These are phyloP conservation scores for Apteryx owenii DNA, from an alignment of 2,113 vertebrate genomes.

Conservation along the genomic window DNA sequence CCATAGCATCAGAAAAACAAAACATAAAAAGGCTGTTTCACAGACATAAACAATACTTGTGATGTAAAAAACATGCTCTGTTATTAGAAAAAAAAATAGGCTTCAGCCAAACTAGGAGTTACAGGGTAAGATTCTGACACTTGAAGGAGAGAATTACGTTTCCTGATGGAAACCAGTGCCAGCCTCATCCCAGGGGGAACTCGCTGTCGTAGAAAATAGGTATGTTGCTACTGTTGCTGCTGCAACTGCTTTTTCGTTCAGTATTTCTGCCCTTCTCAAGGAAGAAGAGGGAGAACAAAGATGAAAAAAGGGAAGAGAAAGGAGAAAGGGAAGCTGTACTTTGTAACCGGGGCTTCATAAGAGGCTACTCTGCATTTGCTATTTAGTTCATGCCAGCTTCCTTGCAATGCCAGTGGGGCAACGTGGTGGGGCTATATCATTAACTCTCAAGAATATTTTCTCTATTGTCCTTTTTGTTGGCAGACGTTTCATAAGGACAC, in stretches of 20 bases:
- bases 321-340: not conserved
- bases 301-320: not conserved
- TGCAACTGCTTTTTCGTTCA: not conserved
- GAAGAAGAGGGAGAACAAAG: not conserved
- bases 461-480: not conserved
- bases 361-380: not conserved
- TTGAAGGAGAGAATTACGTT: not conserved
- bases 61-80: slow-evolving; percentile 1
- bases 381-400: not conserved
- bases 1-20: not conserved
- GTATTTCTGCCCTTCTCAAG: not conserved
- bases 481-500: not conserved
- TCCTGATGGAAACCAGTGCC: not conserved
- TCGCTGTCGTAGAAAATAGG: not conserved
- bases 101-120: not conserved
- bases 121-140: not conserved
- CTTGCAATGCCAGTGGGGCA: not conserved
- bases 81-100: not conserved
- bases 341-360: not conserved
- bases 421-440: not conserved
- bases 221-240: not conserved
- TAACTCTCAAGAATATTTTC: not conserved
- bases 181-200: not conserved
- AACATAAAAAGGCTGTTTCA: not conserved
- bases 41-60: not conserved